Evolutionary conservation across 2,888 invertebrate species (phyloP).

Genomic region (Lasioglossum malachurum): DNA sequence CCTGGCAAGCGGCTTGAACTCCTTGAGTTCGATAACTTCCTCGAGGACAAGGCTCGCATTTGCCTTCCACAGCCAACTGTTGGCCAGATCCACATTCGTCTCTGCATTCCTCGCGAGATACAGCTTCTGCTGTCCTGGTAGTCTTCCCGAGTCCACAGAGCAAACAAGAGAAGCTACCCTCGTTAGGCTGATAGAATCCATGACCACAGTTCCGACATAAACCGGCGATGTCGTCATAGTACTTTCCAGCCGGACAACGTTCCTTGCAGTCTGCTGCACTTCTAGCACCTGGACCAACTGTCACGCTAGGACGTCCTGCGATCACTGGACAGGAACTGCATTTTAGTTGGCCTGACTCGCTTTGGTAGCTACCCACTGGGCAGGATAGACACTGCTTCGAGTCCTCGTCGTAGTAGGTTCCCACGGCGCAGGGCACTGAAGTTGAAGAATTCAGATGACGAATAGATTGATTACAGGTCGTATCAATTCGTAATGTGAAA

Average conservation of each 20-base stretch:
- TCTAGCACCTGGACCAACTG: slow-evolving; percentile 94
- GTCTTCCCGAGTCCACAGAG: slow-evolving; percentile 96
- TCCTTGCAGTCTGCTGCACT: slow-evolving; percentile 97
- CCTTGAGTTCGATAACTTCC: slow-evolving; percentile 95
- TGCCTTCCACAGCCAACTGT: slow-evolving; percentile 94
- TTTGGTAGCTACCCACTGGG: slow-evolving; percentile 96
- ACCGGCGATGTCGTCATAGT: slow-evolving; percentile 95
- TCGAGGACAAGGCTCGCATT: slow-evolving; percentile 96
- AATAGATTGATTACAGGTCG: neutral
- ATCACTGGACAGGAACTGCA: slow-evolving; percentile 96
- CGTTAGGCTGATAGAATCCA: slow-evolving; percentile 96
- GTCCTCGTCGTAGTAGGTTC: slow-evolving; percentile 92
- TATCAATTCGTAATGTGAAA: neutral
- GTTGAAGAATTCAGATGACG: slow-evolving; percentile 26
- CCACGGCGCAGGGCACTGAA: slow-evolving; percentile 95
- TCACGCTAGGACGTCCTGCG: slow-evolving; percentile 95
- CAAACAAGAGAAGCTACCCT: slow-evolving; percentile 95
- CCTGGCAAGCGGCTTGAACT: slow-evolving; percentile 94
- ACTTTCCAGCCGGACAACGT: slow-evolving; percentile 96
- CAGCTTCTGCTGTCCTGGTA: slow-evolving; percentile 95
- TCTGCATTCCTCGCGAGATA: slow-evolving; percentile 94
- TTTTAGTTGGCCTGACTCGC: slow-evolving; percentile 94
- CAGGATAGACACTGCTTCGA: slow-evolving; percentile 93
- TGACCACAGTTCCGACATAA: slow-evolving; percentile 97
- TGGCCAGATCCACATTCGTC: slow-evolving; percentile 96